A percentile compares a stretch with the other conserved stretches of the same genome.
Evolutionary conservation across 2,797 vertebrate species (phyloP).

Genomic region (Glyptemys insculpta): DNA sequence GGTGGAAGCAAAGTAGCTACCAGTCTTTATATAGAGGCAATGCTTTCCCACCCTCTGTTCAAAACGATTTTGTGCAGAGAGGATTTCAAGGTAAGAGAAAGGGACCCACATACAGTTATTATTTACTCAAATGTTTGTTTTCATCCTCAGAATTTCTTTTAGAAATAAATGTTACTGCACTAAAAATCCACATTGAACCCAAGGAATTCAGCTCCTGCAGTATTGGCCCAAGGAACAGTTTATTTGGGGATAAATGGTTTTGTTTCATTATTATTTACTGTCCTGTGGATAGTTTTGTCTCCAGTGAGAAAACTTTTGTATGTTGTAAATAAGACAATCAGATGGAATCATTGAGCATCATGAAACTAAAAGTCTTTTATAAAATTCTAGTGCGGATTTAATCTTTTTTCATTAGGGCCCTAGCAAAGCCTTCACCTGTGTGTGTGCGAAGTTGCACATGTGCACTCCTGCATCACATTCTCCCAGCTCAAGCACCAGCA

Average conservation of each 20-base stretch:
- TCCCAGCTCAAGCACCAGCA: not conserved
- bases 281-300: not conserved
- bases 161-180: not conserved
- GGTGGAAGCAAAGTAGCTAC: slow-evolving; percentile 91
- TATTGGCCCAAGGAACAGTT: not conserved
- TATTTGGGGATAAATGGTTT: not conserved
- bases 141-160: not conserved
- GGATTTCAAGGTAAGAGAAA: slow-evolving; percentile 93
- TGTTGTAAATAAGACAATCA: not conserved
- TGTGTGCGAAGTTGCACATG: not conserved
- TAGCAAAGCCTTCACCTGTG: not conserved
- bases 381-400: slow-evolving; percentile 19
- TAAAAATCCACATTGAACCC: not conserved
- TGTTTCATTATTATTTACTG: not conserved
- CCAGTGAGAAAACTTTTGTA: not conserved
- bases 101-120: not conserved
- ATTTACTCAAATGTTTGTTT: not conserved
- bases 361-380: not conserved
- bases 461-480: not conserved
- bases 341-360: not conserved
- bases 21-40: slow-evolving; percentile 86
- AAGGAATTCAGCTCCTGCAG: not conserved
- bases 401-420: not conserved
- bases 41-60: slow-evolving; percentile 91
- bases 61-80: slow-evolving; percentile 83